A percentile compares a stretch with the other conserved stretches of the same genome.
Conservation (phyloP, 2,113 vertebrate genomes). For the Albula goreensis region DNA sequence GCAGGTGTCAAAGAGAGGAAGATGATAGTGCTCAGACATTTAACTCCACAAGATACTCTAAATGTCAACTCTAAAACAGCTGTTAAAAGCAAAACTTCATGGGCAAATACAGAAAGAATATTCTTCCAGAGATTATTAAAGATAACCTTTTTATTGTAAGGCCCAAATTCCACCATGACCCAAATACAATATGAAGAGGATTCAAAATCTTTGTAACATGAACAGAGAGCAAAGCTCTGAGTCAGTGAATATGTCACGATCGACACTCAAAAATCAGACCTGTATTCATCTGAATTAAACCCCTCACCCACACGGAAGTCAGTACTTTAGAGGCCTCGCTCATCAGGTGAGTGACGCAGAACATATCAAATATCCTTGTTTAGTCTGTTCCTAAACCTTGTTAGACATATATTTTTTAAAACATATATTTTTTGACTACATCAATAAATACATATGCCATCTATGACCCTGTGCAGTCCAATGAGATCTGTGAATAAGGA, state of each 20-base stretch:
- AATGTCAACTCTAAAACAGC: constrained; percentile 7
- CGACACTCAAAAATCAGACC: not conserved
- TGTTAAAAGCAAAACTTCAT: not conserved
- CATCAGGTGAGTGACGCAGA: not conserved
- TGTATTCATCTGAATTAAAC: not conserved
- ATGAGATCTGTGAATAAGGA: too few relatives aligned
- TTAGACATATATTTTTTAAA: not conserved
- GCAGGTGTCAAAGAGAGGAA: not conserved
- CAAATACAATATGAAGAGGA: constrained; percentile 1
- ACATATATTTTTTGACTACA: not conserved
- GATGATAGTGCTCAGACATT: not conserved
- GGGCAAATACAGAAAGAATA: not conserved
- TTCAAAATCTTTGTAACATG: constrained; percentile 2
- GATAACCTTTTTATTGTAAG: not conserved
- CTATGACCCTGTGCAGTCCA: not conserved
- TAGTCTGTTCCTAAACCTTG: not conserved
- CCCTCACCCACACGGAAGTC: not conserved
- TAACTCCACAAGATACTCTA: not conserved
- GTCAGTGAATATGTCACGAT: not conserved
- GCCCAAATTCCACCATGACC: constrained; percentile 3
- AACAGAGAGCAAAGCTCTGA: not conserved
- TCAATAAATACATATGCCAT: not conserved
- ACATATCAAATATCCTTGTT: not conserved
- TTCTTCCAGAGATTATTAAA: not conserved
- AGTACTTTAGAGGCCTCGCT: not conserved